Percentiles rank a stretch among this genome's conserved stretches.
Conservation (phyloP, 2,797 vertebrate species). For the Betta splendens region DNA sequence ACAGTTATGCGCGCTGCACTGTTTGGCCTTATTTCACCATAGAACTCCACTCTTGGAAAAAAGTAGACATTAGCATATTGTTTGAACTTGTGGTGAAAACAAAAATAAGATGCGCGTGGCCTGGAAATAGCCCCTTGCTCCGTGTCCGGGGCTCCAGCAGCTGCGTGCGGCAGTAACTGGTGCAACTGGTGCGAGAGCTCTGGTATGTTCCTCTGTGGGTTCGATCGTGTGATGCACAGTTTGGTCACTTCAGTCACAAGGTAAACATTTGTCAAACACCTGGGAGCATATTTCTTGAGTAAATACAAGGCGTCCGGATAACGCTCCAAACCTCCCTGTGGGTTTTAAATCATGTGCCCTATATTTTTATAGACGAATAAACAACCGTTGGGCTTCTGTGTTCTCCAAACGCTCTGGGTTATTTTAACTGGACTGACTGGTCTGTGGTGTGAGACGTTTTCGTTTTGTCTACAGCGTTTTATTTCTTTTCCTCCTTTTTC, state of each 20-base stretch:
- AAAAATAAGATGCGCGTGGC: conserved; percentile 68
- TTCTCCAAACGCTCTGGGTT: conserved; percentile 28
- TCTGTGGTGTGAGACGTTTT: conserved; percentile 44
- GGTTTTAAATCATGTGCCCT: conserved; percentile 52
- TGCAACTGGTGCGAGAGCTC: conserved; percentile 29
- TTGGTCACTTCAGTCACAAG: conserved; percentile 67
- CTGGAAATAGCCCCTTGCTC: conserved; percentile 65
- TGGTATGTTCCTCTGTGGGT: conserved; percentile 60
- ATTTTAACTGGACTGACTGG: conserved; percentile 56
- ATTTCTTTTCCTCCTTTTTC: too few relatives aligned
- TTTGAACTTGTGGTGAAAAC: conserved; percentile 66
- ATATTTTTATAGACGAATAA: conserved; percentile 56
- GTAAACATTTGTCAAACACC: conserved; percentile 60
- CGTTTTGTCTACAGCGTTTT: conserved; percentile 17
- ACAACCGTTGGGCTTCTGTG: conserved; percentile 56
- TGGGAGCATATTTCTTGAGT: conserved; percentile 51
- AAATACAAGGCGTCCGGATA: conserved; percentile 63
- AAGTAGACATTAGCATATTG: conserved; percentile 69
- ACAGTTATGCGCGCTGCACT: conserved; percentile 29
- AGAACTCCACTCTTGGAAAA: conserved; percentile 50
- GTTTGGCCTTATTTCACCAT: conserved; percentile 50
- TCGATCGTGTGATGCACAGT: conserved; percentile 62
- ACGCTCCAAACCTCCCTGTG: conserved; percentile 53
- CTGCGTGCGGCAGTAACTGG: conserved; percentile 45
- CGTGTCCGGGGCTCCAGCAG: conserved; percentile 65